A percentile compares a stretch with the other conserved stretches of the same genome.
Conservation (phyloP, 2,888 invertebrate species). For the Strigamia maritima region DNA sequence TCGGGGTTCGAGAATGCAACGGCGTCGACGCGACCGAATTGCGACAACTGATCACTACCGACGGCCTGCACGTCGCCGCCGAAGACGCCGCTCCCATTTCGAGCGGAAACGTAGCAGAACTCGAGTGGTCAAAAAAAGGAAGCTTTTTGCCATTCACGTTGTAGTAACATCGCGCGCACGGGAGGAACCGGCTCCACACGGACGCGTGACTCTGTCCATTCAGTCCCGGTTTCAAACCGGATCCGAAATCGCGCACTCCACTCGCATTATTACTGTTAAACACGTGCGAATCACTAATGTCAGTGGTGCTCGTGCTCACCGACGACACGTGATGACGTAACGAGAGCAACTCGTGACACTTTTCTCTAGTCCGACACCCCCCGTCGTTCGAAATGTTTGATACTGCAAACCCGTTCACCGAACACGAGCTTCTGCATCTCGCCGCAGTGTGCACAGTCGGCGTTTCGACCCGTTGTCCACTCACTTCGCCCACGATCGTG, state of each 20-base stretch:
- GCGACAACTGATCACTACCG: conserved; percentile 7
- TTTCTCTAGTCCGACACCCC: background rate
- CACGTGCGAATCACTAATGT: conserved; percentile 43
- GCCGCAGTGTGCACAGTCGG: conserved; percentile 13
- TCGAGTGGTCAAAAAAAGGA: conserved; percentile 12
- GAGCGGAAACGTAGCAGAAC: too few relatives aligned
- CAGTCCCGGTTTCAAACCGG: background rate
- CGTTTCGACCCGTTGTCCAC: conserved; percentile 24
- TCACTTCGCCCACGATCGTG: conserved; percentile 53
- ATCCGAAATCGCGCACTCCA: background rate
- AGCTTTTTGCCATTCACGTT: conserved; percentile 24
- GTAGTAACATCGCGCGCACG: conserved; percentile 1
- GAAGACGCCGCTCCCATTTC: too few relatives aligned
- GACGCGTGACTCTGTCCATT: conserved; percentile 33
- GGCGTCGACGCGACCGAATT: conserved; percentile 54
- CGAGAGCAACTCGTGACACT: background rate
- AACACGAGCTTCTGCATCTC: conserved; percentile 46
- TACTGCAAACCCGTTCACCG: conserved; percentile 49
- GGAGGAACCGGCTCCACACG: background rate
- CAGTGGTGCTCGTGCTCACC: conserved; percentile 52
- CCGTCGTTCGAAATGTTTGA: background rate
- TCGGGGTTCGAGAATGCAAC: conserved; percentile 60
- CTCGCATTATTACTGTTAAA: too few relatives aligned
- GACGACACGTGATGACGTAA: conserved; percentile 41
- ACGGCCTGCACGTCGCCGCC: background rate